Percentiles rank a stretch among this genome's conserved stretches.
Conservation (phyloP, 2,888 invertebrate species). For the Coleophora flavipennella region DNA sequence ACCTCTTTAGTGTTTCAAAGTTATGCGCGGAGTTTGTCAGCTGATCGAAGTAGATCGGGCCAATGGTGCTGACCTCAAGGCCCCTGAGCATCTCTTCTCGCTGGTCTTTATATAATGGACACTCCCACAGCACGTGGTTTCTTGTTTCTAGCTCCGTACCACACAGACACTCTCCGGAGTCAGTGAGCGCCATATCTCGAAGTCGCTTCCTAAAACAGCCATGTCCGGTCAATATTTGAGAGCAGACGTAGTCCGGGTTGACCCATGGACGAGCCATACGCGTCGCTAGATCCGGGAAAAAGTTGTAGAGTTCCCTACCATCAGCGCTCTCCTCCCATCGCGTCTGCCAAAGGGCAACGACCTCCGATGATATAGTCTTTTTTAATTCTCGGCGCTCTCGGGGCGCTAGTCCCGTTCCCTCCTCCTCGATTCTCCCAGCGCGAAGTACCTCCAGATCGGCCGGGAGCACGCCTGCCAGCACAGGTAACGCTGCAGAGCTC, state of each 20-base stretch:
- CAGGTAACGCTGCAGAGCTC: conserved; percentile 5
- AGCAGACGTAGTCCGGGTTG: neutral
- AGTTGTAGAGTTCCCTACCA: conserved; percentile 1
- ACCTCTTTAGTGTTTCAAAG: no score
- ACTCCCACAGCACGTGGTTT: neutral
- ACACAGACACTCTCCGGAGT: neutral
- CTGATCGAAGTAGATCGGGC: no score
- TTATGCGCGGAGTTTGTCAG: no score
- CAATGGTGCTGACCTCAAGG: no score
- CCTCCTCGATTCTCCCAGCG: conserved; percentile 3
- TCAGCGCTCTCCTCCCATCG: no score
- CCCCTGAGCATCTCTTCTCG: no score
- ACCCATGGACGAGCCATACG: neutral
- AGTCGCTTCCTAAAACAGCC: neutral
- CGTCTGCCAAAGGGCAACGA: conserved; percentile 1
- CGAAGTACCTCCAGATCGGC: conserved; percentile 14
- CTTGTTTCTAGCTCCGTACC: neutral
- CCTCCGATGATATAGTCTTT: neutral
- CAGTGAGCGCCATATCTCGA: neutral
- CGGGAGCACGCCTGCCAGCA: conserved; percentile 11
- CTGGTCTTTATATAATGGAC: no score
- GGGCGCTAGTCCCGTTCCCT: neutral
- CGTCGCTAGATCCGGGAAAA: neutral
- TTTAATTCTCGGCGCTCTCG: neutral
- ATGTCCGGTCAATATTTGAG: neutral